Evolutionary conservation across 2,888 invertebrate genomes (phyloP), one percentile per base, ranked within the genome.

Genomic region (Euzophera pinguis): DNA sequence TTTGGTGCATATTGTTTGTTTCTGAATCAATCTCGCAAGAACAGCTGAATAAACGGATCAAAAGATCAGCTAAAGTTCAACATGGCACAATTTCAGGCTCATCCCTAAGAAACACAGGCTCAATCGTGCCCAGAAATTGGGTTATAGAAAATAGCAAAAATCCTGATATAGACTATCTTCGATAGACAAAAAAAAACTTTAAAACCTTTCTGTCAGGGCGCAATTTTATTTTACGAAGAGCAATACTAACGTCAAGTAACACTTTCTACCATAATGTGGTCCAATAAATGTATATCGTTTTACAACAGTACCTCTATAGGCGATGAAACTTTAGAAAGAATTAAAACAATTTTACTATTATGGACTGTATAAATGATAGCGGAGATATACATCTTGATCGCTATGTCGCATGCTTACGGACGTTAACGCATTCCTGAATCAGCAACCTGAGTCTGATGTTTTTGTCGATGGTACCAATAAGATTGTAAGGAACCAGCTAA

Each of bases 61-160:
- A 45, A 32, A 45, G 45, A 34, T 32, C 32, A 5, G 45, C 45
- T 16, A 10, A 43, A 45, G 45, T 32, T 45, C 3, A 45, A 45
- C 32, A 32, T 10, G 32, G 45, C 16, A 34, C 9, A 43, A 29
- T 12, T 22, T 3, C 29, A 13, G 14, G 13, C 29, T 43, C 29
- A 43, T 43, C 43, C 29, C 43, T 4, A 43, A 45, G 45, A 45
- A 45, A 45, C 32, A 45, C 29, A 43, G 29, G 12, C 43, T 22
- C 17, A 41, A n/a, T 22, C 17, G 22, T 22, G 13, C 43, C 10
- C 27, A 13, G 16, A 45, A 45, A 32, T 32, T 14, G 14, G 32
- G 32, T 45, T 12, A 34, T 10, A 7, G 13, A 43, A n/a, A n/a
- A n/a, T n/a, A n/a, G n/a, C n/a, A n/a, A n/a, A n/a, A n/a, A n/a